Percentiles rank a stretch among this genome's conserved stretches.
Evolutionary conservation across 2,797 vertebrate species (phyloP).

Genomic region (Synanceia verrucosa): DNA sequence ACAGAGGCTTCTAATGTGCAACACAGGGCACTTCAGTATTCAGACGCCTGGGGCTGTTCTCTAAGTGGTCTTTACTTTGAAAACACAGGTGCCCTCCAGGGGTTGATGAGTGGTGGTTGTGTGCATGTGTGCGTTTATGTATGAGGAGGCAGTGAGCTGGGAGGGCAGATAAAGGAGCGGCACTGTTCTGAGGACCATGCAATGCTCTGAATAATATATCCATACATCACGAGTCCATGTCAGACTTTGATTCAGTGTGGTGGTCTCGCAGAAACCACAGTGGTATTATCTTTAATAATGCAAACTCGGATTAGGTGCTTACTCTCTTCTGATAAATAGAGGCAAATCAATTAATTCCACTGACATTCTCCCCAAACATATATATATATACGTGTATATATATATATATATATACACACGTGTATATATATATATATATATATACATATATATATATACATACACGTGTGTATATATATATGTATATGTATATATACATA

Average conservation of each 20-base stretch:
- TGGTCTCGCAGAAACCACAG: slow-evolving; percentile 77
- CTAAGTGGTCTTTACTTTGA: slow-evolving; percentile 87
- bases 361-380: slow-evolving; percentile 68
- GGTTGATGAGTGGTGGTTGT: slow-evolving; percentile 74
- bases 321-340: slow-evolving; percentile 81
- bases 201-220: slow-evolving; percentile 84
- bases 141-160: slow-evolving; percentile 58
- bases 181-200: slow-evolving; percentile 64
- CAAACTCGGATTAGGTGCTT: slow-evolving; percentile 77
- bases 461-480: too few relatives aligned
- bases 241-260: slow-evolving; percentile 82
- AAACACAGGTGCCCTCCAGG: slow-evolving; percentile 84
- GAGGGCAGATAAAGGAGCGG: slow-evolving; percentile 67
- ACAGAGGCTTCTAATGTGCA: slow-evolving; percentile 77
- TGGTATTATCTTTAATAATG: slow-evolving; percentile 87
- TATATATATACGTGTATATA: too few relatives aligned
- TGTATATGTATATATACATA: too few relatives aligned
- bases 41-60: slow-evolving; percentile 83
- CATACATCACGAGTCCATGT: slow-evolving; percentile 81
- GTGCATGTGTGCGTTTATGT: slow-evolving; percentile 61
- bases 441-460: too few relatives aligned
- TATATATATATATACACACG: too few relatives aligned
- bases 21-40: slow-evolving; percentile 76
- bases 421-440: too few relatives aligned
- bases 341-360: slow-evolving; percentile 83